These are phyloP conservation scores for Herpailurus yagouaroundi DNA, from an alignment of 2,113 vertebrate genomes.

Conservation along the genomic window DNA sequence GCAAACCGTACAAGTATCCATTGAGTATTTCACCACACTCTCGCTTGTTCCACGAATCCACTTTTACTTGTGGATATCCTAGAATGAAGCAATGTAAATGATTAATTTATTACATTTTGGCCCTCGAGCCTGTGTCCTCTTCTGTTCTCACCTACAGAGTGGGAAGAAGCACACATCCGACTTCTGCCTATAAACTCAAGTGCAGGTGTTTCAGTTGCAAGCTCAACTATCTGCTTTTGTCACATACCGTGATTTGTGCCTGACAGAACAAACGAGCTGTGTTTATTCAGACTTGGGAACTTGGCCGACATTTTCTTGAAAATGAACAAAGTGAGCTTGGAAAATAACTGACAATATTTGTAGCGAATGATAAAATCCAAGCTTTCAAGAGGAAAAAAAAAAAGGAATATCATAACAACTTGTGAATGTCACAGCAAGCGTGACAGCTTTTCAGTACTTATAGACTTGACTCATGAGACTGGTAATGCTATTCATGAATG, in stretches of 20 bases:
- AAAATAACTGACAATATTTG: conserved; percentile 29
- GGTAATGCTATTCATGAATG: neutral
- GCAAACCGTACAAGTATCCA: neutral
- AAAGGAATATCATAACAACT: conserved; percentile 10
- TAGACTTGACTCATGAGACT: conserved; percentile 29
- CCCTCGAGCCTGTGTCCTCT: neutral
- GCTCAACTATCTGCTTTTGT: neutral
- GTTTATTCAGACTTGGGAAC: neutral
- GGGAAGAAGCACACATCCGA: neutral
- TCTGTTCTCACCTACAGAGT: neutral
- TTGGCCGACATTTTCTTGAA: conserved; percentile 16
- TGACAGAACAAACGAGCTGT: neutral
- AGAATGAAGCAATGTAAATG: neutral
- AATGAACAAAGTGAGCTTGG: conserved; percentile 20
- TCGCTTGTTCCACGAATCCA: neutral
- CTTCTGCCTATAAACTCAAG: neutral
- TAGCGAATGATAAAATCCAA: conserved; percentile 1
- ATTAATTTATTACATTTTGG: neutral
- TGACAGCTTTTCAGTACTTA: neutral
- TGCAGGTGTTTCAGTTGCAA: neutral
- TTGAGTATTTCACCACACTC: neutral
- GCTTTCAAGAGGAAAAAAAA: neutral
- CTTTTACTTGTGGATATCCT: neutral
- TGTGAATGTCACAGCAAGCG: neutral
- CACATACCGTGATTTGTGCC: neutral